Evolutionary conservation across 2,888 invertebrate species (phyloP), one percentile per base, ranked within the genome.

Genomic region (Pelosia muscerda): DNA sequence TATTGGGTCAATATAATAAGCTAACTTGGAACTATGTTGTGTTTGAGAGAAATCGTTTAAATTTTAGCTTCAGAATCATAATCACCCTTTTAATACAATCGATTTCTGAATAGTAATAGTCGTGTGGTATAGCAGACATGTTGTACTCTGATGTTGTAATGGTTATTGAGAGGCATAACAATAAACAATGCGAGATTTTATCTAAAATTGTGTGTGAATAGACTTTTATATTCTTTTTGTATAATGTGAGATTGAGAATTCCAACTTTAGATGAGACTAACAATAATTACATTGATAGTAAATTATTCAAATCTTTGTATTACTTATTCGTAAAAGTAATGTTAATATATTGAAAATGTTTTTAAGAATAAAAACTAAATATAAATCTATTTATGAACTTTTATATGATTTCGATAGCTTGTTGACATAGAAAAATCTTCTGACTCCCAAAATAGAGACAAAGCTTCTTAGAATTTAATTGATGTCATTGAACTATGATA

Each of bases 161-260:
- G 26, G 65, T 60, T 60, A 65, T 65, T 54, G 54, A 34, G 31
- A 49, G n/a, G 9, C 0, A 65, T 25, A 59, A 65, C 38, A 55
- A 65, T 64, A 28, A 38, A 59, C 57, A 56, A 38, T 65, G 8
- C 19, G n/a, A 13, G 13, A 8, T 28, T 62, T 62, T 53, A 28
- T 28, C 55, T 28, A 8, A 28, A 53, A 53, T 53, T 22, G 6
- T 49, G 15, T 28, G 49, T 53, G 61, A 55, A 55, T 55, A 55
- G 13, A 25, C 2, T 54, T 55, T 55, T 13, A 15, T 49, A 19
- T 9, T 49, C n/a, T n/a, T 49, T 49, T 49, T n/a, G 8, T 49
- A n/a, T n/a, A 31, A 8, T 58, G 22, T 34, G 31, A 22, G n/a
- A n/a, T 28, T n/a, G 13, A 10, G 22, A 34, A 10, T 38, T 15